Evolutionary conservation across 2,113 vertebrate genomes (phyloP).

Genomic region (Baryphthengus martii): DNA sequence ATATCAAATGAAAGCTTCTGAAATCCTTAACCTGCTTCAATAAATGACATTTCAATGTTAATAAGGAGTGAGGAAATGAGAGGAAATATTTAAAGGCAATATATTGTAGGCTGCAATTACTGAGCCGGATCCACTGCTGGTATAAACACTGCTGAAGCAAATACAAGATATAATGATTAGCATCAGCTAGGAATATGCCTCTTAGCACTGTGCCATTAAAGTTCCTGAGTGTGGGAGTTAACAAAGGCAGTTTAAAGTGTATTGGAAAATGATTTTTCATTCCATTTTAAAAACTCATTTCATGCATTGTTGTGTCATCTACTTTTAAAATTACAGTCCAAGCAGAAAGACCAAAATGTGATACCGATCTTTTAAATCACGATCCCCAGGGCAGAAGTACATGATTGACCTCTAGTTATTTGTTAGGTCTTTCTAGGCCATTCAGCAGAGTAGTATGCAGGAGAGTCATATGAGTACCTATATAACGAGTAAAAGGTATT

Average conservation of each 20-base stretch:
- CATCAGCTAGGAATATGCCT: not conserved
- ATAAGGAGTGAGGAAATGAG: not conserved
- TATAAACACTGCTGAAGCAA: not conserved
- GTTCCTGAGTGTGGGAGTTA: constrained; percentile 30
- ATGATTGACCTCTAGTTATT: constrained; percentile 43
- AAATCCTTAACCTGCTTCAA: constrained; percentile 3
- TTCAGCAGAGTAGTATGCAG: constrained; percentile 33
- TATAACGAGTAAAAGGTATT: constrained; percentile 36
- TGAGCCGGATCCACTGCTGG: not conserved
- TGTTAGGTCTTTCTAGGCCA: constrained; percentile 24
- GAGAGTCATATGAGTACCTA: constrained; percentile 23
- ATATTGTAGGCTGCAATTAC: not conserved
- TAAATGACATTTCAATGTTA: not conserved
- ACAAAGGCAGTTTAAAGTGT: constrained; percentile 48
- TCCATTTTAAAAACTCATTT: constrained; percentile 64
- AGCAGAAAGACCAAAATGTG: constrained; percentile 29
- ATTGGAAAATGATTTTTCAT: constrained; percentile 49
- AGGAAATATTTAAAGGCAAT: not conserved
- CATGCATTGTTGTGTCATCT: constrained; percentile 58
- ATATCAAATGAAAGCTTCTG: not conserved
- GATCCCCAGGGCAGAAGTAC: constrained; percentile 22
- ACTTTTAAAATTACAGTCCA: constrained; percentile 52
- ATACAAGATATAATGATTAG: constrained; percentile 2
- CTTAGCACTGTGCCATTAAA: constrained; percentile 2
- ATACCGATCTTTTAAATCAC: constrained; percentile 14